Evolutionary conservation across 1,140 invertebrate genomes (phyloP), one percentile per base, ranked within the genome.

Genomic region (Heliothis virescens): DNA sequence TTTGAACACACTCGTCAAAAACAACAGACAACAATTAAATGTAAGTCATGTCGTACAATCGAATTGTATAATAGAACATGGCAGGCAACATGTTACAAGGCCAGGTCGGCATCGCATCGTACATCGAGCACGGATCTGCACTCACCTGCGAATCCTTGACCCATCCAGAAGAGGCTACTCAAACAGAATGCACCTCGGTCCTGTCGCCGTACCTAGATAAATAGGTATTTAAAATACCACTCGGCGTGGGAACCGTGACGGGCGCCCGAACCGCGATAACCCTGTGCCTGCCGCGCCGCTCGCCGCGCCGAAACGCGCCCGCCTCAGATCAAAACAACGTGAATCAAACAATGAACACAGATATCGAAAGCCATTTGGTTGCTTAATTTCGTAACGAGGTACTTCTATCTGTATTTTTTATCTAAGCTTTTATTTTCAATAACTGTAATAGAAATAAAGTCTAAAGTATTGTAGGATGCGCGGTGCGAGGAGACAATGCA

Each of bases 111-210:
- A 53, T 86, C 80, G 83, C 85, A 83, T 84, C 85, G 85, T 79
- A 81, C 71, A 79, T 75, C 86, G 87, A 87, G 86, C 82, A 86
- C 86, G 87, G 91, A 93, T 92, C 87, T 87, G 87, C 91, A 91
- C 90, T 93, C 91, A 89, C 91, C 89, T 86, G 60, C 82, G 86
- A 87, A 94, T 94, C 93, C 93, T 94, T 94, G 93, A 94, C 93
- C 92, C 92, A 94, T 94, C 92, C 91, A 94, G 93, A 92, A 94
- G 92, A 94, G 91, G 91, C 91, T 94, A 93, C 90, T 93, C 89
- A 85, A 87, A 88, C 88, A 90, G 89, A 92, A 92, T 92, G 91
- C 87, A 91, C 85, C 87, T 81, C 84, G 85, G 88, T 91, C 90
- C 91, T 94, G 92, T 94, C 93, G 88, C 91, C 89, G 89, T 92